These are phyloP conservation scores for Hystrix cristata DNA, from an alignment of 2,113 vertebrate genomes.

Conservation along the genomic window DNA sequence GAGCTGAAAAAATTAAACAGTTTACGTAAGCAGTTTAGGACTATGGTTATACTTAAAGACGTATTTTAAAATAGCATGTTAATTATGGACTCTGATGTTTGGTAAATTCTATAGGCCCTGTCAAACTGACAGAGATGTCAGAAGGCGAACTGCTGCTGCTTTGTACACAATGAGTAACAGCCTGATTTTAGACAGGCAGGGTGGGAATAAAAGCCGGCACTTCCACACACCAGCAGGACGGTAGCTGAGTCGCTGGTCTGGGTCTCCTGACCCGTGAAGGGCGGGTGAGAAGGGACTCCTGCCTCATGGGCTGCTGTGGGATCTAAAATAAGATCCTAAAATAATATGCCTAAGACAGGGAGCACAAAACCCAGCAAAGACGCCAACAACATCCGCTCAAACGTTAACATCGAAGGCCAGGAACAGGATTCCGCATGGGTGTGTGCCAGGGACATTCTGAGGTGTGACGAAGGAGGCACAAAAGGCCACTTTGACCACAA, in stretches of 20 bases:
- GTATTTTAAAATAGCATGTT: background rate
- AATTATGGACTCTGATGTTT: background rate
- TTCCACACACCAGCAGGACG: rapidly evolving
- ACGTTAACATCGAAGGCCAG: background rate
- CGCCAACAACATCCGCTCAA: rapidly evolving
- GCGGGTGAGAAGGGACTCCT: background rate
- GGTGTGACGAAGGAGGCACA: background rate
- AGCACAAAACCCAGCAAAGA: background rate
- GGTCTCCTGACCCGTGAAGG: background rate
- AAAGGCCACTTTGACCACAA: background rate
- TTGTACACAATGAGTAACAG: background rate
- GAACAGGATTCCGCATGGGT: no score
- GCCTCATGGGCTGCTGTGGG: background rate
- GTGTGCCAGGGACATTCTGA: background rate
- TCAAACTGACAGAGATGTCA: background rate
- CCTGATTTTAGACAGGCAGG: background rate
- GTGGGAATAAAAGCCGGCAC: background rate
- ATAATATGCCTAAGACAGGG: background rate
- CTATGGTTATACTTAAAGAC: background rate
- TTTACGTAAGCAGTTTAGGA: background rate
- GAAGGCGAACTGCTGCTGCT: background rate
- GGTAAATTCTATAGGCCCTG: background rate
- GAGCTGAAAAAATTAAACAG: background rate
- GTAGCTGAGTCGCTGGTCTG: background rate
- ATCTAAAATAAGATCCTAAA: background rate